phyloP scores from a whole-genome alignment of 2,888 invertebrate species.

The Meta bourneti region DNA sequence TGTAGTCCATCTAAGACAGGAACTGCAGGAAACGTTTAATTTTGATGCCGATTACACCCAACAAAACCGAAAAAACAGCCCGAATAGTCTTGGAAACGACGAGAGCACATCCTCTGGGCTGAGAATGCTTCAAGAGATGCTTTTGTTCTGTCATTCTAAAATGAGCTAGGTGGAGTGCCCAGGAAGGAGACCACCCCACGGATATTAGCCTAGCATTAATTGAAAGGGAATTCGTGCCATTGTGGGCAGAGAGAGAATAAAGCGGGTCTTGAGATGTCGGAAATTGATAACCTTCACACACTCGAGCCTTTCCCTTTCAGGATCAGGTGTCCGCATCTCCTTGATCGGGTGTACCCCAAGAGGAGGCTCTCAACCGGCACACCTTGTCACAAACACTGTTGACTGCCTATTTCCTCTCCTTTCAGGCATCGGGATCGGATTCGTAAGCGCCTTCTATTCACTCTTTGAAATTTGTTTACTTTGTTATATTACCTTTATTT shows the following conservation, averaged over 20 bases:
- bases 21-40: too few species aligned
- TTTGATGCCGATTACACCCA: too few species aligned
- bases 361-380: not conserved
- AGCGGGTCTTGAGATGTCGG: not conserved
- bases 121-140: not conserved
- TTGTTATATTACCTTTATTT: too few species aligned
- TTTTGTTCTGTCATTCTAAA: not conserved
- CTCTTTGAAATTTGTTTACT: too few species aligned
- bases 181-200: too few species aligned
- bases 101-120: not conserved
- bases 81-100: too few species aligned
- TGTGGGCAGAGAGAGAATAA: too few species aligned
- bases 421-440: too few species aligned
- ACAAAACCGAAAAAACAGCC: too few species aligned
- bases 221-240: not conserved
- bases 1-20: too few species aligned
- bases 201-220: slow-evolving; percentile 1
- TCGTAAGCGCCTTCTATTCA: too few species aligned
- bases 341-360: not conserved
- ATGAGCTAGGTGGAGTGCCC: not conserved
- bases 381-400: not conserved
- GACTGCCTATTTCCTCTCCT: too few species aligned
- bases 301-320: not conserved
- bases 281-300: not conserved
- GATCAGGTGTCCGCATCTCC: slow-evolving; percentile 9